Conservation (phyloP, 2,888 invertebrate genomes). For the Drosophila paucipuncta region DNA sequence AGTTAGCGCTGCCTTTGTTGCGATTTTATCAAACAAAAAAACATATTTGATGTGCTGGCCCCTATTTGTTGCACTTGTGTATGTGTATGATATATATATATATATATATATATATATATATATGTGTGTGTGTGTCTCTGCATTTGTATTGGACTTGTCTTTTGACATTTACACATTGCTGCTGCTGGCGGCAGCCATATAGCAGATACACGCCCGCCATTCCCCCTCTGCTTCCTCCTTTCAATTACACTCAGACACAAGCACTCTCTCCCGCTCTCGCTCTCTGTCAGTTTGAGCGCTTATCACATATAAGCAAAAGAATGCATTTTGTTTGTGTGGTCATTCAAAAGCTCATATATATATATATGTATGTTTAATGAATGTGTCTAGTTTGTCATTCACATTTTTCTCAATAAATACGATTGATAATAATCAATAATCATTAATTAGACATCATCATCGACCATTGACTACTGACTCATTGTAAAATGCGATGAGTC, state of each 20-base stretch:
- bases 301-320: slow-evolving; percentile 22
- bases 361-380: background rate
- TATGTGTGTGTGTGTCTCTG: slow-evolving; percentile 18
- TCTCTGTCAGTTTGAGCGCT: slow-evolving; percentile 13
- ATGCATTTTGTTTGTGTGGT: slow-evolving; percentile 23
- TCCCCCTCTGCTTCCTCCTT: slow-evolving; percentile 12
- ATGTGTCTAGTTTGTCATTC: slow-evolving; percentile 31
- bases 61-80: slow-evolving; percentile 50
- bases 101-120: slow-evolving; percentile 10
- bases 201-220: slow-evolving; percentile 33
- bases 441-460: slow-evolving; percentile 46
- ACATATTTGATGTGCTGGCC: slow-evolving; percentile 77
- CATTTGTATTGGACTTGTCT: slow-evolving; percentile 44
- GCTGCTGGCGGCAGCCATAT: slow-evolving; percentile 51
- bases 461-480: slow-evolving; percentile 52
- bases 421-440: slow-evolving; percentile 60
- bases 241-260: background rate
- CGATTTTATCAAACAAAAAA: slow-evolving; percentile 73
- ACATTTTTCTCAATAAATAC: background rate
- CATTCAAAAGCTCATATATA: slow-evolving; percentile 28
- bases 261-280: slow-evolving; percentile 10
- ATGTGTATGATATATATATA: slow-evolving; percentile 8
- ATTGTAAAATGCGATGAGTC: slow-evolving; percentile 26
- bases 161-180: slow-evolving; percentile 74
- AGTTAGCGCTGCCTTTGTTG: slow-evolving; percentile 44